Base-by-base conservation (phyloP, 1,140 invertebrate genomes). In the Sitodiplosis mosellana region DNA sequence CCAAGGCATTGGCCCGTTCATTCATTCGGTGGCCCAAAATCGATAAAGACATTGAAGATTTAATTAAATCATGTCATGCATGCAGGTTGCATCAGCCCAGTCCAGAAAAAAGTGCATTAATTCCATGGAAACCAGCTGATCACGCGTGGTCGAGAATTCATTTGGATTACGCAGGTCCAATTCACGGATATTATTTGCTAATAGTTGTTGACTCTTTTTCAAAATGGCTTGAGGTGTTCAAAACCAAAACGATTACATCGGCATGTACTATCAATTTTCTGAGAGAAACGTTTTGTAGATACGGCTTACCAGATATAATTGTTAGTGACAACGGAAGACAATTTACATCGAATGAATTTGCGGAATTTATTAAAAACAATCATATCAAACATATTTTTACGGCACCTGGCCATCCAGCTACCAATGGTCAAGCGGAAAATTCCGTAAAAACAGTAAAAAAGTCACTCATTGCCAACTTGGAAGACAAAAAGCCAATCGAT, bases 121-220 rank as follows among this genome's bases (percentile, higher is more conserved):
- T 46, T 27, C 49, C 45, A 12, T 49, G 49, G 49, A 41, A 19
- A n/a, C n/a, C 11, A 47, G 33, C 46, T 8, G 19, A 18, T 17
- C 2, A 2, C 7, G 11, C 22, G 8, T 73, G 67, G 63, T 52
- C 61, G 17, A 51, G 69, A 45, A 37, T 73, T 1, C 69, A 74
- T 50, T 55, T 68, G 0, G 73, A 73, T 53, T 72, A 67, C 53
- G 64, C 64, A 6, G 67, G 67, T 10, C 64, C 60, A 37, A 61
- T 66, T 41, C 41, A 58, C 33, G 55, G 54, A 1, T 50, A 59
- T 45, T 59, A 53, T 50, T 70, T 64, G 49, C 47, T 70, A 14
- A 55, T 71, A 15, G 47, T 67, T 2, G 55, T 64, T 1, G 69
- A 72, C 55, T 49, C 63, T 2, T 62, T 56, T 49, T 63, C 60